These are phyloP conservation scores for Camptogramma bilineatum DNA, from an alignment of 2,888 invertebrate genomes.

Conservation along the genomic window DNA sequence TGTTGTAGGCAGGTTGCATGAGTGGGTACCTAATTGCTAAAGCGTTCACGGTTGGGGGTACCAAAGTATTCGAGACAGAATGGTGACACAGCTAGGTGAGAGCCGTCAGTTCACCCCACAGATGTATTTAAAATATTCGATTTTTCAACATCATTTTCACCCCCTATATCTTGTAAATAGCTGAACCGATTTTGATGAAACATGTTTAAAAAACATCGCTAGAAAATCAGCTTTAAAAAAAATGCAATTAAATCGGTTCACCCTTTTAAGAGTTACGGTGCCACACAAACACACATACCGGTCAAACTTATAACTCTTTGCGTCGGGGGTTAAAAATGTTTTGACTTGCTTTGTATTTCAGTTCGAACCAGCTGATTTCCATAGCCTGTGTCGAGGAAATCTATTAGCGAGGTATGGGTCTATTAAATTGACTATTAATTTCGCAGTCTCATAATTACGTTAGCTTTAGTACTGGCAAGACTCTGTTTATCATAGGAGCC, in stretches of 20 bases:
- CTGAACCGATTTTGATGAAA: too few species aligned
- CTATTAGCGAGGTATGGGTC: conserved; percentile 28
- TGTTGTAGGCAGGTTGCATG: conserved; percentile 33
- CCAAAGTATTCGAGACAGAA: conserved; percentile 35
- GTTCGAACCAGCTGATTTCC: conserved; percentile 2
- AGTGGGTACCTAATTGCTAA: conserved; percentile 40
- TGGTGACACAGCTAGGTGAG: conserved; percentile 7
- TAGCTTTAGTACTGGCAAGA: not conserved
- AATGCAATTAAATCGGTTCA: too few species aligned
- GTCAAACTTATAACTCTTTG: too few species aligned
- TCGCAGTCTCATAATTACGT: conserved; percentile 15
- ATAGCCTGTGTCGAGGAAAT: conserved; percentile 2
- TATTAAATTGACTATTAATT: conserved; percentile 27
- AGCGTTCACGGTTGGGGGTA: conserved; percentile 36
- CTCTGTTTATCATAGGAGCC: not conserved
- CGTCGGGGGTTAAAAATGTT: too few species aligned
- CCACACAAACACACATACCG: too few species aligned
- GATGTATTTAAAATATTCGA: too few species aligned
- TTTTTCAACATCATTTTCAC: too few species aligned
- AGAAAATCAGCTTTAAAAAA: too few species aligned
- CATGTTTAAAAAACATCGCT: too few species aligned
- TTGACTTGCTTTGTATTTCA: too few species aligned
- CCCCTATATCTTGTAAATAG: too few species aligned
- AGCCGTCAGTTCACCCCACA: conserved; percentile 7
- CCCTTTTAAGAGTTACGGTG: too few species aligned